Base-by-base conservation (phyloP, 2,888 invertebrate genomes). In the Trissolcus japonicus region DNA sequence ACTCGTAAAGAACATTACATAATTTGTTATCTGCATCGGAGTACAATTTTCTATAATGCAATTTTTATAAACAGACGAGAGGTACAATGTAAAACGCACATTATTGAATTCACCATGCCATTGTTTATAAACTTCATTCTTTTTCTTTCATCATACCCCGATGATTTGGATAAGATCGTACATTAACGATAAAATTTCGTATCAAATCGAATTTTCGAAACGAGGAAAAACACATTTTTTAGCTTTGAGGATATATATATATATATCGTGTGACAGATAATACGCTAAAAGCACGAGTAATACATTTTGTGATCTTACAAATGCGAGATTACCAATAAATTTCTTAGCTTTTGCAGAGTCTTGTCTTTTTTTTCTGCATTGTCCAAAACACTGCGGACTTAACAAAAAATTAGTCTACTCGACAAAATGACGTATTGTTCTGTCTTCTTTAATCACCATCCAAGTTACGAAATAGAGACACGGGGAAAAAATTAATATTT, bases 1-100 rank as follows among this genome's bases (percentile, higher is more conserved):
- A 57, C 54, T 71, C 61, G 35, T 57, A 57, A 63, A 51, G 51
- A 43, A 51, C 57, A 71, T 71, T 71, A 69, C 57, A 63, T 71
- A 71, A 71, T 71, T 63, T 57, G 62, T 63, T 71, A 48, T 71
- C 50, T 57, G 14, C 71, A 53, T 4, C n/a, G 29, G 16, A 41
- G 46, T 43, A 51, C 19, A 62, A 69, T 69, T 62, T 50, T 55
- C 46, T 48, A 50, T 17, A 41, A 17, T n/a, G 40, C 35, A 61
- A 61, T 61, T 57, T 41, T 25, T 25, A 25, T 25, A 25, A 25
- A 25, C 25, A 25, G 25, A 25, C 25, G 25, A 25, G 25, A 25
- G 25, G 25, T 25, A 25, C 25, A 25, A 25, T 25, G 25, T 25
- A 25, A 25, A 13, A 43, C 13, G 43, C 43, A 43, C 43, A 43